A percentile compares a stretch with the other conserved stretches of the same genome.
These are phyloP conservation scores for Antigone vipio DNA, from an alignment of 2,113 vertebrate species.

Conservation along the genomic window DNA sequence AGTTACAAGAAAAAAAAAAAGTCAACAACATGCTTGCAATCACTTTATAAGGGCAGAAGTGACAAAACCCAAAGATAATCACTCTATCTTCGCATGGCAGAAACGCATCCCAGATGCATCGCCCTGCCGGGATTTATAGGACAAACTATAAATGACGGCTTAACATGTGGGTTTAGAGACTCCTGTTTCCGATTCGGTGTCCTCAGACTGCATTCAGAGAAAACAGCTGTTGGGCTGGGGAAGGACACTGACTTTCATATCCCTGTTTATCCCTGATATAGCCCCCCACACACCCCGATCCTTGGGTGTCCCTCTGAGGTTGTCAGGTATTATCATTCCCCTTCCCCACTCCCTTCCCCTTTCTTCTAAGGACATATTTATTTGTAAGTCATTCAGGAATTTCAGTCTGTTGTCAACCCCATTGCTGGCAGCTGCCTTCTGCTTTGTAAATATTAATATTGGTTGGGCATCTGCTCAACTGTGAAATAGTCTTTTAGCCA, in stretches of 20 bases:
- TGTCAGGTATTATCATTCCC: background rate
- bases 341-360: background rate
- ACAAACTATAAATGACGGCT: background rate
- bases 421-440: background rate
- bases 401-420: background rate
- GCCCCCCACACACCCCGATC: background rate
- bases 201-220: background rate
- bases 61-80: background rate
- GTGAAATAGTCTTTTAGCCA: conserved; percentile 42
- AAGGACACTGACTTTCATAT: background rate
- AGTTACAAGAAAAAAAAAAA: background rate
- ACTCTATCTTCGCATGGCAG: background rate
- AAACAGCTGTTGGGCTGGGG: background rate
- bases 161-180: background rate
- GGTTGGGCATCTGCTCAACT: conserved; percentile 14
- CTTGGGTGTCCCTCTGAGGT: background rate
- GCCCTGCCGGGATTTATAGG: background rate
- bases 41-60: background rate
- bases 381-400: background rate
- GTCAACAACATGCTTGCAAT: background rate
- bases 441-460: conserved; percentile 47
- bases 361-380: background rate
- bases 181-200: background rate
- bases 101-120: background rate
- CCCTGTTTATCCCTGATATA: background rate